These are phyloP conservation scores for Odontomachus brunneus DNA, from an alignment of 1,140 invertebrate genomes.

Conservation along the genomic window DNA sequence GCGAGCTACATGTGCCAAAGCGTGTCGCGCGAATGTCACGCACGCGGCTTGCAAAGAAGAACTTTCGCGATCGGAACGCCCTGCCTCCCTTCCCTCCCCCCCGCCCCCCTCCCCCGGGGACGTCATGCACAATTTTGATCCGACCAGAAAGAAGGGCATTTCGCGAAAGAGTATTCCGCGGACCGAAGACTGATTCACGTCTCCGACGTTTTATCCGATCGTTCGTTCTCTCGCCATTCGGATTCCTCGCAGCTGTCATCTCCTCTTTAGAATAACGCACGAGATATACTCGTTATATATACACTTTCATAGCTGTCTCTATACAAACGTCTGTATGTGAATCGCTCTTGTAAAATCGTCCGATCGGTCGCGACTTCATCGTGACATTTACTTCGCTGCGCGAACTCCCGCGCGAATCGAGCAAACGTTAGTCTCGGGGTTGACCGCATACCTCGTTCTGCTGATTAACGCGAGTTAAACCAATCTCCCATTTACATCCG, in stretches of 20 bases:
- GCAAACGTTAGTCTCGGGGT: too few species aligned
- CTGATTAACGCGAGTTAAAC: too few species aligned
- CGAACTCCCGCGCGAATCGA: too few species aligned
- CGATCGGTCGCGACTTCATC: too few species aligned
- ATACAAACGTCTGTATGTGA: too few species aligned
- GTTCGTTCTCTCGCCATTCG: background rate
- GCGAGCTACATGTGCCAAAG: slow-evolving; percentile 24
- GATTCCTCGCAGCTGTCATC: background rate
- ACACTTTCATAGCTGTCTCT: background rate
- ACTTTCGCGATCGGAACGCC: background rate
- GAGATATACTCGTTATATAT: too few species aligned
- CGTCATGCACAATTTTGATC: slow-evolving; percentile 5
- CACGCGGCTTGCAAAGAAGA: slow-evolving; percentile 5
- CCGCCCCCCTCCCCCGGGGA: background rate
- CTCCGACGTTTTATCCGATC: background rate
- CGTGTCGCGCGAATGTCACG: background rate
- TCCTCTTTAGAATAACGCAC: background rate
- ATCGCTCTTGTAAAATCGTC: too few species aligned
- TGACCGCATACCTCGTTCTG: too few species aligned
- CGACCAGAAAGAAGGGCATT: background rate
- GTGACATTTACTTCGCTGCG: too few species aligned
- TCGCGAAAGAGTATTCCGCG: background rate
- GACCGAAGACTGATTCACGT: slow-evolving; percentile 16
- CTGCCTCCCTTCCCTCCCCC: too few species aligned
- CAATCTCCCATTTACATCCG: background rate